Base-by-base conservation (phyloP, 2,888 invertebrate genomes). In the Polylopha cassiicola region DNA sequence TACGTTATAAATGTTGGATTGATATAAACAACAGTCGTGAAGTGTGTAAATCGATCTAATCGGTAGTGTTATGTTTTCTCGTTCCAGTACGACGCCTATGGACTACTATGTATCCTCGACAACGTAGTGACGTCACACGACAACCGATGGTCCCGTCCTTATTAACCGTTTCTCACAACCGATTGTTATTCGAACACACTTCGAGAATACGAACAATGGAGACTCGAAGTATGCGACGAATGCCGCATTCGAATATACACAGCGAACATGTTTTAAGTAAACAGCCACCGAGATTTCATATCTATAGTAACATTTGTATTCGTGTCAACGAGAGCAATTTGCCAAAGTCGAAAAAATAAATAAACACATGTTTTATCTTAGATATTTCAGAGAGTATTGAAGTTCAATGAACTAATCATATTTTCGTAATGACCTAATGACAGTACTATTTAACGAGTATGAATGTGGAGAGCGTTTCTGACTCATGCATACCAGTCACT, bases 141-240 rank as follows among this genome's bases (percentile, higher is more conserved):
- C 37, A 29, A 21, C 10, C 28, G 36, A 15, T 26, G 41, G 44
- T 37, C 39, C 39, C 39, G 44, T 42, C 39, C 36, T 38, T 34
- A 39, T 29, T 34, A 39, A 39, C 39, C 29, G 29, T 39, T 39
- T 39, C 39, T 24, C 34, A 34, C 39, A 30, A 41, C 29, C 39
- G 16, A 41, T 41, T 41, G 39, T 39, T 39, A 29, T 39, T 39
- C 23, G 34, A 41, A 41, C 47, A 51, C 46, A 46, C 50, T 53
- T 49, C 34, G 29, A 37, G 39, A 50, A 55, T 47, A 44, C 39
- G 47, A 54, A 61, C 59, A 61, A 64, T 58, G 51, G 49, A 42
- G 33, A 32, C 27, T 24, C 24, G 22, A 38, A 38, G 20, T 37
- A 30, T 39, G 29, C 39, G 24, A 41, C 29, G 29, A 34, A 34